phyloP scores from a whole-genome alignment of 2,888 invertebrate genomes.

The Drosophila atripex region DNA sequence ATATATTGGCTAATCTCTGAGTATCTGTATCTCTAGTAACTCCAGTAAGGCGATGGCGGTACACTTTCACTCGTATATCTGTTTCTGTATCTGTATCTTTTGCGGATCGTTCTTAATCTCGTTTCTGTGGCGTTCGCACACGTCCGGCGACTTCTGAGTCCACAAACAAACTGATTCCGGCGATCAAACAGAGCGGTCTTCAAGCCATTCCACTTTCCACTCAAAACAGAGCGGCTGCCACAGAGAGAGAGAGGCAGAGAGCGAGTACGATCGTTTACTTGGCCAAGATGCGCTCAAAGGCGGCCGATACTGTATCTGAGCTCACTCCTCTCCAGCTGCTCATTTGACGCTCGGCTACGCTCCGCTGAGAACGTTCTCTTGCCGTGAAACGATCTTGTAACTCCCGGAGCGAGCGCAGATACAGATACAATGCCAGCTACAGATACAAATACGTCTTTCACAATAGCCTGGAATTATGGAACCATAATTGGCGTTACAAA shows the following conservation, averaged over 20 bases:
- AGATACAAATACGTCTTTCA: conserved; percentile 24
- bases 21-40: conserved; percentile 14
- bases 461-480: conserved; percentile 81
- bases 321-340: conserved; percentile 47
- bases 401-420: conserved; percentile 43
- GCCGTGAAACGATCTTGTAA: conserved; percentile 61
- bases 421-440: conserved; percentile 22
- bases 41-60: conserved; percentile 24
- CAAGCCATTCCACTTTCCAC: conserved; percentile 46
- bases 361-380: conserved; percentile 51
- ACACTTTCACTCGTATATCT: conserved; percentile 66
- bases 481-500: conserved; percentile 82
- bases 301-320: conserved; percentile 5
- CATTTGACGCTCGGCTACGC: conserved; percentile 81
- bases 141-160: conserved; percentile 57
- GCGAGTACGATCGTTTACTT: conserved; percentile 47
- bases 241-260: background rate
- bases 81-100: conserved; percentile 34
- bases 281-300: conserved; percentile 43
- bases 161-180: conserved; percentile 73
- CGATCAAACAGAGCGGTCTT: conserved; percentile 46
- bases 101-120: conserved; percentile 36
- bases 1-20: conserved; percentile 29
- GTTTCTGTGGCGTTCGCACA: conserved; percentile 37
- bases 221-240: conserved; percentile 48